phyloP scores from a whole-genome alignment of 2,888 invertebrate species.

The Erebia ligea region DNA sequence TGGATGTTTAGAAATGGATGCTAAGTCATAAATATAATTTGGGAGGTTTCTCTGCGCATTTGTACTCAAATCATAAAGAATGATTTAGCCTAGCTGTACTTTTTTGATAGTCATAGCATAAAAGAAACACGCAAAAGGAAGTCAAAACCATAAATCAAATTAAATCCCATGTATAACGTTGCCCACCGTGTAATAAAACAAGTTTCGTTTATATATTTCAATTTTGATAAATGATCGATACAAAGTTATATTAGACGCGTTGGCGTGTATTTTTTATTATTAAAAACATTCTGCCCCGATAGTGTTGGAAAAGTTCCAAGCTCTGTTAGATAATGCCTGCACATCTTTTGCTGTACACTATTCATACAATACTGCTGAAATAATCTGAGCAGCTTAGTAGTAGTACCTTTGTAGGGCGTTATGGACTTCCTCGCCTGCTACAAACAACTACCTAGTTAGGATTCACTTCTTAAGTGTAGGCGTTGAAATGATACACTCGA shows the following conservation, averaged over 20 bases:
- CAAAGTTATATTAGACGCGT: slow-evolving; percentile 43
- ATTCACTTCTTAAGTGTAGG: too few species aligned
- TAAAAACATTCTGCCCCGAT: slow-evolving; percentile 46
- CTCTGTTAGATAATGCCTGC: slow-evolving; percentile 35
- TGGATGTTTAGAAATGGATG: background rate
- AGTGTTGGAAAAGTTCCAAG: slow-evolving; percentile 46
- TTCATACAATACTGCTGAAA: slow-evolving; percentile 23
- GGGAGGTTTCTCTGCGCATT: background rate
- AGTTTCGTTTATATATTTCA: slow-evolving; percentile 39
- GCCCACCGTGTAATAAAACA: slow-evolving; percentile 30
- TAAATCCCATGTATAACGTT: slow-evolving; percentile 11
- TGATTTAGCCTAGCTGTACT: slow-evolving; percentile 3
- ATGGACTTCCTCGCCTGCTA: too few species aligned
- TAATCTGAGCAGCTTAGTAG: background rate
- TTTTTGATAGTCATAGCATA: background rate
- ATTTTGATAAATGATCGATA: slow-evolving; percentile 43
- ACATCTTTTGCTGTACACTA: slow-evolving; percentile 33
- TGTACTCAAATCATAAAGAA: background rate
- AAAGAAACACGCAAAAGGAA: slow-evolving; percentile 29
- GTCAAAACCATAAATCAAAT: slow-evolving; percentile 23
- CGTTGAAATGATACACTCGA: too few species aligned
- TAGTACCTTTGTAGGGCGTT: too few species aligned
- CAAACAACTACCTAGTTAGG: too few species aligned
- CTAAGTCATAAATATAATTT: background rate
- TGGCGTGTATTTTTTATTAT: slow-evolving; percentile 47